A percentile compares a stretch with the other conserved stretches of the same genome.
These are phyloP conservation scores for Rhodinocichla rosea DNA, from an alignment of 2,113 vertebrate genomes.

Conservation along the genomic window DNA sequence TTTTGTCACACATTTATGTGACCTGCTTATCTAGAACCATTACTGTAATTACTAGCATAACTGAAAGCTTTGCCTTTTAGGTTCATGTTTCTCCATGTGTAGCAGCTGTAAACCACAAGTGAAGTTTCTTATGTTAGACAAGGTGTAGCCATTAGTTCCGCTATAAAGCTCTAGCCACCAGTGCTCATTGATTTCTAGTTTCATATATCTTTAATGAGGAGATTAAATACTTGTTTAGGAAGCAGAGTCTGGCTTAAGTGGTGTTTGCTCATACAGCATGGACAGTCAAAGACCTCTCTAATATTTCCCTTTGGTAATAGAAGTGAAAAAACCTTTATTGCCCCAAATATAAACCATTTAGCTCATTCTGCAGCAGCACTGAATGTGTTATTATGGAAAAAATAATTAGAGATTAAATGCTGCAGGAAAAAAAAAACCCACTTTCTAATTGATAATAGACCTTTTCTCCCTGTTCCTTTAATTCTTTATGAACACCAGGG, in stretches of 20 bases:
- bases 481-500: background rate
- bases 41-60: constrained; percentile 55
- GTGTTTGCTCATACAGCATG: constrained; percentile 76
- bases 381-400: background rate
- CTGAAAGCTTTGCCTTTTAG: constrained; percentile 60
- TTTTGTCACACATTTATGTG: constrained; percentile 50
- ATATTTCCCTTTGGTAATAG: constrained; percentile 79
- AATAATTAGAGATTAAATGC: constrained; percentile 32
- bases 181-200: constrained; percentile 92
- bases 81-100: constrained; percentile 72
- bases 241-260: constrained; percentile 88
- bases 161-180: constrained; percentile 85
- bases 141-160: constrained; percentile 90
- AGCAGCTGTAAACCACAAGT: constrained; percentile 84
- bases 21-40: constrained; percentile 56
- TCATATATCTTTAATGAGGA: constrained; percentile 99
- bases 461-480: background rate
- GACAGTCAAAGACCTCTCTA: constrained; percentile 77
- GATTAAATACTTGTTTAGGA: constrained; percentile 99
- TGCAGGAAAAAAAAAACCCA: background rate
- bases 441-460: background rate
- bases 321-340: constrained; percentile 28
- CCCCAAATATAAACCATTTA: constrained; percentile 28
- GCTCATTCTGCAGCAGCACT: background rate
- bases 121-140: constrained; percentile 89